Percentiles rank a stretch among this genome's conserved stretches.
Evolutionary conservation across 2,888 invertebrate species (phyloP).

Genomic region (Rambutsinella grinnellia): DNA sequence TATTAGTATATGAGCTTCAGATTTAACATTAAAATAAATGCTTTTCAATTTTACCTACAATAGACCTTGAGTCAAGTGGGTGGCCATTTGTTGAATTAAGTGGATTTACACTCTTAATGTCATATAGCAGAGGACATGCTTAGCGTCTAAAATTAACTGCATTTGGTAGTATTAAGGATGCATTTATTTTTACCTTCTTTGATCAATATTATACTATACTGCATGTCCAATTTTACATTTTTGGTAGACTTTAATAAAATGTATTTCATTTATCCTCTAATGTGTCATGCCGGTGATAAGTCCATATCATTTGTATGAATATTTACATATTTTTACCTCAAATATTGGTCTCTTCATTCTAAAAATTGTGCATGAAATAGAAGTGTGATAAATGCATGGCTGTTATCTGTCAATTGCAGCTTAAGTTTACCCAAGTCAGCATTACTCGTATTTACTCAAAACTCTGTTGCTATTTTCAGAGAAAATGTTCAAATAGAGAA

Average conservation of each 20-base stretch:
- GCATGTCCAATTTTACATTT: too few species aligned
- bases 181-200: too few species aligned
- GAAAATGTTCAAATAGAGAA: too few species aligned
- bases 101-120: too few species aligned
- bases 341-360: neutral
- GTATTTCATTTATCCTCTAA: neutral
- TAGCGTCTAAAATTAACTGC: too few species aligned
- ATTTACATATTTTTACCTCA: neutral
- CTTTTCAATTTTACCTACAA: neutral
- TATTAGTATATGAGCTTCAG: neutral
- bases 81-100: neutral
- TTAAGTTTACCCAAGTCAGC: too few species aligned
- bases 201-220: too few species aligned
- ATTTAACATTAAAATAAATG: neutral
- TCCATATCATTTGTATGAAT: neutral
- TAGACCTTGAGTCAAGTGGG: neutral
- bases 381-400: slow-evolving; percentile 20
- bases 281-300: neutral
- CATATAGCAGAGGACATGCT: too few species aligned
- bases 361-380: slow-evolving; percentile 1
- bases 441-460: too few species aligned
- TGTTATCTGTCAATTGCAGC: too few species aligned
- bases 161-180: too few species aligned
- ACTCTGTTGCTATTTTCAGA: too few species aligned
- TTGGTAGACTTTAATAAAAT: neutral